Percentiles rank a stretch among this genome's conserved stretches.
These are phyloP conservation scores for Xestoiulus laeticollis DNA, from an alignment of 2,888 invertebrate species.

Conservation along the genomic window DNA sequence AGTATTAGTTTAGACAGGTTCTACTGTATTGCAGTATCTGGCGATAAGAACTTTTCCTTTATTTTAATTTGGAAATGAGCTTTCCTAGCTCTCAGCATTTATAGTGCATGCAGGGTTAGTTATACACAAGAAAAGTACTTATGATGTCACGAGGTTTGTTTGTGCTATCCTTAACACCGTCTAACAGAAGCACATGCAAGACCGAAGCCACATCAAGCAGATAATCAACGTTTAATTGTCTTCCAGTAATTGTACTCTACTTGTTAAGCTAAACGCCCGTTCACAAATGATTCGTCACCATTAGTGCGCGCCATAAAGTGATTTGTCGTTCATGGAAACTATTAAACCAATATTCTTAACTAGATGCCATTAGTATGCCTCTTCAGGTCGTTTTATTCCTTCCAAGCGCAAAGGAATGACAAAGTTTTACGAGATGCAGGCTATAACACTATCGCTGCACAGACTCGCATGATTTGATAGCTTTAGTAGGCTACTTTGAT, in stretches of 20 bases:
- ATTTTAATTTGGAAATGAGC: too few relatives aligned
- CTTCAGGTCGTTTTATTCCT: not conserved
- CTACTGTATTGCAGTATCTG: too few relatives aligned
- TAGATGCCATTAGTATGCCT: not conserved
- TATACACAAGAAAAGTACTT: too few relatives aligned
- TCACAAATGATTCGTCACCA: not conserved
- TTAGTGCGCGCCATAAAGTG: slow-evolving; percentile 12
- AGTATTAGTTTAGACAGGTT: too few relatives aligned
- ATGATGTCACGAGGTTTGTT: too few relatives aligned
- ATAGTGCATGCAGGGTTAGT: too few relatives aligned
- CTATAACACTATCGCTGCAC: not conserved
- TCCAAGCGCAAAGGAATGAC: slow-evolving; percentile 1
- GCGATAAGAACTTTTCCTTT: too few relatives aligned
- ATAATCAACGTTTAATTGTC: not conserved
- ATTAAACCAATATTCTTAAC: slow-evolving; percentile 5
- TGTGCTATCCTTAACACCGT: too few relatives aligned
- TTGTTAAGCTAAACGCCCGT: slow-evolving; percentile 10
- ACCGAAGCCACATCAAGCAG: not conserved
- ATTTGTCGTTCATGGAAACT: slow-evolving; percentile 13
- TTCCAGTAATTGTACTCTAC: not conserved
- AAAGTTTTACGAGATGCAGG: not conserved
- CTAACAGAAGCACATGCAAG: not conserved
- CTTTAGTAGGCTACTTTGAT: slow-evolving; percentile 26
- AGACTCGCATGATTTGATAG: not conserved
- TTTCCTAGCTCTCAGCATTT: too few relatives aligned